Conservation (phyloP, 2,797 vertebrate species). For the Acanthornis magna region DNA sequence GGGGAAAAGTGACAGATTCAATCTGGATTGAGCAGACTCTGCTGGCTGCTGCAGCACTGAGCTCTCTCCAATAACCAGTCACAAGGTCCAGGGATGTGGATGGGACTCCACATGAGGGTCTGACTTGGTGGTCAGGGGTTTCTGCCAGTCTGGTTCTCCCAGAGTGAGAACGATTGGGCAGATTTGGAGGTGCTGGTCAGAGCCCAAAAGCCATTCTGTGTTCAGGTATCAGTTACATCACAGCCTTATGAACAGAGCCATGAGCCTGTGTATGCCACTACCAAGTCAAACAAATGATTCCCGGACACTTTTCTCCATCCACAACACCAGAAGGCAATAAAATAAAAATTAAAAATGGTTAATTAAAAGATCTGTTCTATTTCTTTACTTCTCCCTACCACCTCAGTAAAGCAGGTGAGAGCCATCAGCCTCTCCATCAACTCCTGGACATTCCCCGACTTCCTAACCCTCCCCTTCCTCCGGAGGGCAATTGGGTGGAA, state of each 20-base stretch:
- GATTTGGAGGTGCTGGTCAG: neutral
- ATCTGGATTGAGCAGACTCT: neutral
- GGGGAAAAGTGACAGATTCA: neutral
- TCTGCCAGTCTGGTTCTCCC: neutral
- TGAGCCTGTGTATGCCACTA: neutral
- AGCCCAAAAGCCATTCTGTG: fast-evolving
- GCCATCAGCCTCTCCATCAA: neutral
- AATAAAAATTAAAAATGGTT: fast-evolving
- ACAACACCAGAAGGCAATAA: neutral
- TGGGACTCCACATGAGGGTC: fast-evolving
- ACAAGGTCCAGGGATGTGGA: fast-evolving
- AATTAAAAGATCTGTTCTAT: neutral
- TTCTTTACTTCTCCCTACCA: neutral
- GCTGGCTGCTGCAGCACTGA: neutral
- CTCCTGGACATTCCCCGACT: neutral
- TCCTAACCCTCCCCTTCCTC: neutral
- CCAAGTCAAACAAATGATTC: neutral
- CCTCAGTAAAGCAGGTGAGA: neutral
- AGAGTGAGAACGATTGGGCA: neutral
- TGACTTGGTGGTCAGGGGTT: neutral
- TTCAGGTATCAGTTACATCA: neutral
- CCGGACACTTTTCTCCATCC: neutral
- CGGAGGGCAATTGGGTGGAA: neutral
- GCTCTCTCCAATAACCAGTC: fast-evolving
- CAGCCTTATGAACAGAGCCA: fast-evolving